These are phyloP conservation scores for Nemapogon koenigi DNA, from an alignment of 2,888 invertebrate genomes.

Conservation along the genomic window DNA sequence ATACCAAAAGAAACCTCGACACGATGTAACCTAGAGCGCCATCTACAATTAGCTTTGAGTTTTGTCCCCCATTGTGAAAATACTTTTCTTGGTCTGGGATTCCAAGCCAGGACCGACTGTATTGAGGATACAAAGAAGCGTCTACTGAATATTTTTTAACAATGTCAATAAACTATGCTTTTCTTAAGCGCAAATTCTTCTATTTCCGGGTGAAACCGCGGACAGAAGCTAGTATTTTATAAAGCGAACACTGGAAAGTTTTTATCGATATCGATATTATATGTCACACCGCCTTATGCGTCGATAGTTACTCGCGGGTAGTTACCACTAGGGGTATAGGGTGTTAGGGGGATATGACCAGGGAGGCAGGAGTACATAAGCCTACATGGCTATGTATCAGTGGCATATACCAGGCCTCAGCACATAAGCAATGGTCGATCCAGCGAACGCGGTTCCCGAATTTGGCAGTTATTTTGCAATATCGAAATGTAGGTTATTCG, in stretches of 20 bases:
- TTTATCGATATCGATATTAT: constrained; percentile 31
- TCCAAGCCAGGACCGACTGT: no score
- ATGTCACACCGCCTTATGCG: constrained; percentile 24
- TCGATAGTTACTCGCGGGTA: constrained; percentile 36
- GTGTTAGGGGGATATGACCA: constrained; percentile 26
- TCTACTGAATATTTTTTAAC: no score
- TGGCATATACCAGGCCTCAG: constrained; percentile 32
- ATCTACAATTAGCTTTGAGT: no score
- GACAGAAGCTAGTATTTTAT: no score
- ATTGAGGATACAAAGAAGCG: no score
- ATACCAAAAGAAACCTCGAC: no score
- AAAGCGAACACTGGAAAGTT: not conserved
- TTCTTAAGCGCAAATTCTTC: no score
- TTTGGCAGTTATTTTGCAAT: constrained; percentile 63
- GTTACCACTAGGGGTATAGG: constrained; percentile 37
- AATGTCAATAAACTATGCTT: no score
- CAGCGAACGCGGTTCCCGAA: constrained; percentile 34
- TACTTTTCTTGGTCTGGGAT: no score
- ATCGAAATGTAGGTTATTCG: constrained; percentile 58
- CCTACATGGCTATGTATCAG: constrained; percentile 54
- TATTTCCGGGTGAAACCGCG: no score
- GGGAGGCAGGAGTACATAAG: constrained; percentile 34
- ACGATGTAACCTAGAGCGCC: no score
- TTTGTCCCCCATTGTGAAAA: no score
- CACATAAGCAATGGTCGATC: constrained; percentile 38